These are phyloP conservation scores for Anguilla marmorata DNA, from an alignment of 2,797 vertebrate species.

Conservation along the genomic window DNA sequence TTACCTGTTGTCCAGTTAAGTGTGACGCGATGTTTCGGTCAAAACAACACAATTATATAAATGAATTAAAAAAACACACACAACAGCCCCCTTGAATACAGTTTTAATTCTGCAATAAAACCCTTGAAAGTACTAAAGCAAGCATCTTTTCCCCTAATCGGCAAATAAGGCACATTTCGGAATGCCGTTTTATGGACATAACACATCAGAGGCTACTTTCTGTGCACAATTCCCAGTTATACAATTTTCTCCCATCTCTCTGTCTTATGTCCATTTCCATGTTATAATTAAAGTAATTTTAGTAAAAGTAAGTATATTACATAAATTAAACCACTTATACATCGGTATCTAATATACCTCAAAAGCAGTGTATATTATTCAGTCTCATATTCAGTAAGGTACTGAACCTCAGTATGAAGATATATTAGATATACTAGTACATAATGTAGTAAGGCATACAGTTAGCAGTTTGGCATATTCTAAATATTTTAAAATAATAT, in stretches of 20 bases:
- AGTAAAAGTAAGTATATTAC: conserved; percentile 69
- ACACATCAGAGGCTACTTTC: conserved; percentile 72
- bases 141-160: conserved; percentile 81
- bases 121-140: conserved; percentile 82
- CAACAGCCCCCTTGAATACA: conserved; percentile 49
- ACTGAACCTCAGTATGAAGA: conserved; percentile 42
- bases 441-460: conserved; percentile 69
- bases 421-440: conserved; percentile 72
- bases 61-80: conserved; percentile 24
- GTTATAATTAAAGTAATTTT: conserved; percentile 79
- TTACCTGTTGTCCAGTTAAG: background rate
- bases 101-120: conserved; percentile 90
- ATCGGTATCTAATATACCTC: conserved; percentile 64
- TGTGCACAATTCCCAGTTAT: conserved; percentile 51
- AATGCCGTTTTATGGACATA: conserved; percentile 97
- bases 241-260: conserved; percentile 50
- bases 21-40: conserved; percentile 4
- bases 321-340: conserved; percentile 70
- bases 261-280: conserved; percentile 74
- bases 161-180: conserved; percentile 99
- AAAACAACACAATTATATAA: conserved; percentile 47
- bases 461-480: conserved; percentile 67
- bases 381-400: conserved; percentile 23
- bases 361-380: conserved; percentile 51
- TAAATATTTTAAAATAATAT: conserved; percentile 63